phyloP scores from a whole-genome alignment of 2,113 vertebrate species.

The western clawed frog (Xenopus tropicalis) region DNA sequence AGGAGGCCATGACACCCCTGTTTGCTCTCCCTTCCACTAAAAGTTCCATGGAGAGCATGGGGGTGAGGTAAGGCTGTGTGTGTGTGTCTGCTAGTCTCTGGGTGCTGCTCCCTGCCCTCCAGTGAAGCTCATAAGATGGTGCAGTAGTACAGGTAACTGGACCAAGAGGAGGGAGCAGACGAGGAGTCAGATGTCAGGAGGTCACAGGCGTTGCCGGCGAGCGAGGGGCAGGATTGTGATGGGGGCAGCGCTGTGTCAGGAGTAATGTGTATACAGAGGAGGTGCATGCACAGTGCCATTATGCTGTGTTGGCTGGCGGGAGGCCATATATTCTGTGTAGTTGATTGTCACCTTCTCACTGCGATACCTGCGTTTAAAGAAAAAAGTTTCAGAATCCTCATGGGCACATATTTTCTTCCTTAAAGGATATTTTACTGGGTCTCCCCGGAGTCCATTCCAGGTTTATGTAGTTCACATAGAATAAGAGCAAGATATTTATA shows the following conservation, averaged over 20 bases:
- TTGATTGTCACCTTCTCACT: slow-evolving; percentile 86
- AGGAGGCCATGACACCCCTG: slow-evolving; percentile 28
- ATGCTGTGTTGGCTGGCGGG: slow-evolving; percentile 77
- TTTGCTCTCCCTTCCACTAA: slow-evolving; percentile 27
- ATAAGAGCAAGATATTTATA: no score
- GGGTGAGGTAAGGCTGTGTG: slow-evolving; percentile 69
- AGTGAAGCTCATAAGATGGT: slow-evolving; percentile 79
- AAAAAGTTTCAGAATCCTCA: no score
- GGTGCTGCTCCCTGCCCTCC: slow-evolving; percentile 45
- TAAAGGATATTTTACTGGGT: no score
- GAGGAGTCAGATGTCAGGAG: slow-evolving; percentile 78
- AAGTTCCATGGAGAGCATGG: slow-evolving; percentile 36
- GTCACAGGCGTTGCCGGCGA: slow-evolving; percentile 75
- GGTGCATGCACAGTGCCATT: slow-evolving; percentile 80
- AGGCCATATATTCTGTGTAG: slow-evolving; percentile 78
- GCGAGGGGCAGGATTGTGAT: slow-evolving; percentile 73
- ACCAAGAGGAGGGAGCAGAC: slow-evolving; percentile 79
- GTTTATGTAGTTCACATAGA: no score
- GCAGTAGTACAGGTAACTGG: slow-evolving; percentile 86
- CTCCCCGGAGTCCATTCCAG: no score
- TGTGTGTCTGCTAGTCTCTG: slow-evolving; percentile 43
- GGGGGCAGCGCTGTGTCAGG: slow-evolving; percentile 81
- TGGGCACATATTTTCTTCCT: no score
- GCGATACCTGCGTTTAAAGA: slow-evolving; percentile 63
- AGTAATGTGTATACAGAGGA: slow-evolving; percentile 84